Conservation (phyloP, 1,140 invertebrate species). For the Dinoponera quadriceps region DNA sequence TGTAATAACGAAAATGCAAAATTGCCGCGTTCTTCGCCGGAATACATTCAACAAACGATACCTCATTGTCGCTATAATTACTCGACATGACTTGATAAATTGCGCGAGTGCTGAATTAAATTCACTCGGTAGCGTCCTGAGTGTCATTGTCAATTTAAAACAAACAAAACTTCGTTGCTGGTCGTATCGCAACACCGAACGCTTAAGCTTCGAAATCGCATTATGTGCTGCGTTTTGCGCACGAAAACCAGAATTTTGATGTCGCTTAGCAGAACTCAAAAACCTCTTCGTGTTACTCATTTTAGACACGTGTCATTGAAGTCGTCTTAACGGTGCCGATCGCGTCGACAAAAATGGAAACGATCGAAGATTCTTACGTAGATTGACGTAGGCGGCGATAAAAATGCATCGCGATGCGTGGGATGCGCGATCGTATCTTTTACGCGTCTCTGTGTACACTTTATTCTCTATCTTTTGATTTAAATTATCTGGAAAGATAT, state of each 20-base stretch:
- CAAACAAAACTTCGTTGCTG: too few species aligned
- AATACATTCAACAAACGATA: not conserved
- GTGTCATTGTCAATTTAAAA: too few species aligned
- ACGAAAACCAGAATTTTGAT: too few species aligned
- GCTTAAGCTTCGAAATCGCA: too few species aligned
- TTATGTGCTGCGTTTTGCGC: too few species aligned
- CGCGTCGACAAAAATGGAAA: constrained; percentile 36
- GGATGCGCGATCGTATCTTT: constrained; percentile 21
- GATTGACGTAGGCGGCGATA: constrained; percentile 15
- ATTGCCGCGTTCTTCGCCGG: not conserved
- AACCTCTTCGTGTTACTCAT: not conserved
- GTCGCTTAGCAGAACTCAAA: not conserved
- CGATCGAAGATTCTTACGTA: not conserved
- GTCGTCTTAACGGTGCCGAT: constrained; percentile 3
- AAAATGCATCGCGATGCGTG: not conserved
- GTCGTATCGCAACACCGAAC: too few species aligned
- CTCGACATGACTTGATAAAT: not conserved
- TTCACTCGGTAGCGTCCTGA: too few species aligned
- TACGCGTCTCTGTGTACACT: not conserved
- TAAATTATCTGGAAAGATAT: too few species aligned
- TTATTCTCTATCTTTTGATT: constrained; percentile 6
- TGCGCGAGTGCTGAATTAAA: too few species aligned
- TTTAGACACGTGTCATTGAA: not conserved
- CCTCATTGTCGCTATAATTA: not conserved
- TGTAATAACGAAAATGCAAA: constrained; percentile 25